Evolutionary conservation across 23 tunicate species (phyloP), one percentile per base, ranked within the genome.

Genomic region (Ciona savignyi): DNA sequence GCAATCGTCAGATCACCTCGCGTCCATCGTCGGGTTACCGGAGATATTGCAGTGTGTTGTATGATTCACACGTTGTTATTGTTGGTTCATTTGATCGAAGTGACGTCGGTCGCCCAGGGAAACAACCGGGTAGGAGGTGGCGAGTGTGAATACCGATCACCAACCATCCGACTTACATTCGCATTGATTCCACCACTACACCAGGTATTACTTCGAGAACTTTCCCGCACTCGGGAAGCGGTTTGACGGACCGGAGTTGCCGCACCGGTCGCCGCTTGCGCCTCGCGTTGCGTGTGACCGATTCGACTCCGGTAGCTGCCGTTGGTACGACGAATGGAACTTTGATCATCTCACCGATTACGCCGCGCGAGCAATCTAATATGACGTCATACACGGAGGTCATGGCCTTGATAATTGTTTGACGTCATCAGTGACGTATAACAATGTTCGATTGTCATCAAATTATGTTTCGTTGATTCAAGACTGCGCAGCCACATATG

Each of bases 301-400:
- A 35, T 88, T 63, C 62, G 79, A 81, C 15, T 82, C 81, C 26
- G 96, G 96, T 1, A 88, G 96, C 35, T 88, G 96, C 68, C 76
- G 96, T 2, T 88, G 87, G 87, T 88, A 88, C 70, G 96, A 88
- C 49, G 96, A 88, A 68, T 88, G 96, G 96, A 88, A 77, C 48
- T 78, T 77, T 72, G 96, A 87, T 68, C 95, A 87, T 60, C 35
- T 81, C 34, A 26, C 32, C 0, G 67, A 77, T 20, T 77, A 66
- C 27, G 23, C 26, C 64, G 56, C 56, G 15, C 56, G 56, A 6
- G 9, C 56, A 42, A 6, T 42, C 11, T 42, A 42, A 42, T 15
- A 42, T 6, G 56, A 6, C 11, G 9, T 6, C 56, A 42, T 42
- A 15, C 56, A 15, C 56, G 56, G 56, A 6, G 56, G 9, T 42